Evolutionary conservation across 2,113 vertebrate genomes (phyloP).

Genomic region (Mesembrinibis cayennensis): DNA sequence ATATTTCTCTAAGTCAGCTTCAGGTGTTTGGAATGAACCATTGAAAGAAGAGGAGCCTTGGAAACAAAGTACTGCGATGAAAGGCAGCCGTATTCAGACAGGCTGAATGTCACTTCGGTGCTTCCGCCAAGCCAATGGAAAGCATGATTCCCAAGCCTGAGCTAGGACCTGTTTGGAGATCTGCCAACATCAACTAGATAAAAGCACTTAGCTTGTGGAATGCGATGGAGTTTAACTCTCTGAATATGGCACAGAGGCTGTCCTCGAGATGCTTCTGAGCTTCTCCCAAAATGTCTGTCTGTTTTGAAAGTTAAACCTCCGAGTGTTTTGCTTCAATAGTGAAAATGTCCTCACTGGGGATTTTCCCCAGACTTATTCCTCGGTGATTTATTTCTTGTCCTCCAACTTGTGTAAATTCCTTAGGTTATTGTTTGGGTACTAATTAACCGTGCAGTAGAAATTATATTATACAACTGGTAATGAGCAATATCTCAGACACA

Average conservation of each 20-base stretch:
- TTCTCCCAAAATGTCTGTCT: not conserved
- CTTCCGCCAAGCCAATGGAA: not conserved
- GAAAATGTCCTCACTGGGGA: not conserved
- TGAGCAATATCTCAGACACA: conserved; percentile 48
- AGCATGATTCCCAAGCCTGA: not conserved
- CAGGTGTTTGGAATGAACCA: not conserved
- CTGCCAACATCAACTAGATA: not conserved
- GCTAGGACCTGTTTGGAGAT: not conserved
- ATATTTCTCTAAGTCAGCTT: not conserved
- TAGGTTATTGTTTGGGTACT: conserved; percentile 48
- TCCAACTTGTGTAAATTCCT: conserved; percentile 46
- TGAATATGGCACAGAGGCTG: not conserved
- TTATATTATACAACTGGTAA: conserved; percentile 60
- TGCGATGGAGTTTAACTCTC: not conserved
- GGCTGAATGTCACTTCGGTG: not conserved
- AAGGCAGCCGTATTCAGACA: not conserved
- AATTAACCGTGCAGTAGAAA: conserved; percentile 57
- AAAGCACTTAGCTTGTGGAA: not conserved
- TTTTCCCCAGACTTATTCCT: not conserved
- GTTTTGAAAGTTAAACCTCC: conserved; percentile 15
- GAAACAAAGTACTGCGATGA: not conserved
- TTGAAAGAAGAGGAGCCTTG: not conserved
- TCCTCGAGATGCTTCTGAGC: not conserved
- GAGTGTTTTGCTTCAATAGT: not conserved
- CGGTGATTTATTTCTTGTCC: conserved; percentile 37